A percentile compares a stretch with the other conserved stretches of the same genome.
These are phyloP conservation scores for Nebria salina DNA, from an alignment of 2,888 invertebrate genomes.

Conservation along the genomic window DNA sequence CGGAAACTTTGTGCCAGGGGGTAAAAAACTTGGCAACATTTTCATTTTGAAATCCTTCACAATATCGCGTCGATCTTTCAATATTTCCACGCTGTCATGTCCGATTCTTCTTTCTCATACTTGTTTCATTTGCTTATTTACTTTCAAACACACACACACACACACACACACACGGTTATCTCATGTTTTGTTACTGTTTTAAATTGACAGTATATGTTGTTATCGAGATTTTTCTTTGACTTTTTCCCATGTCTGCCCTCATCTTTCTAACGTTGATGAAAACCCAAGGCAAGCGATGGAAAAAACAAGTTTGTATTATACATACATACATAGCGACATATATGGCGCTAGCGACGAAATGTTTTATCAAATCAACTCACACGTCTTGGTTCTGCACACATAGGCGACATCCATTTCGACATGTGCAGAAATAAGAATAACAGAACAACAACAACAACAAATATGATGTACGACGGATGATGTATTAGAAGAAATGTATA, in stretches of 20 bases:
- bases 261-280: conserved; percentile 13
- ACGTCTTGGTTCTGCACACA: conserved; percentile 32
- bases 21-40: conserved; percentile 16
- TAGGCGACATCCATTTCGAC: conserved; percentile 37
- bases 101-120: conserved; percentile 25
- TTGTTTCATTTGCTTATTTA: conserved; percentile 43
- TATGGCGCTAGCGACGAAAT: neutral
- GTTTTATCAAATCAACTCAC: conserved; percentile 42
- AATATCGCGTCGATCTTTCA: conserved; percentile 42
- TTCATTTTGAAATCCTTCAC: conserved; percentile 8
- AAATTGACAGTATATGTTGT: conserved; percentile 1
- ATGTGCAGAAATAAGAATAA: conserved; percentile 24
- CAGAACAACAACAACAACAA: conserved; percentile 15
- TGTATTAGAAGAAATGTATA: neutral
- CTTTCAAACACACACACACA: neutral
- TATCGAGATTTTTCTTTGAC: conserved; percentile 4
- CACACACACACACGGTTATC: neutral
- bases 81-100: conserved; percentile 28
- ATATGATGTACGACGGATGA: neutral
- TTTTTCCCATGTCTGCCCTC: neutral
- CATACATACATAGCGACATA: too few species aligned
- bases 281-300: neutral
- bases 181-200: neutral
- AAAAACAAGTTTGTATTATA: conserved; percentile 13
- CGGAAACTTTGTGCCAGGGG: neutral